A percentile compares a stretch with the other conserved stretches of the same genome.
These are phyloP conservation scores for Conger conger DNA, from an alignment of 2,113 vertebrate species.

Conservation along the genomic window DNA sequence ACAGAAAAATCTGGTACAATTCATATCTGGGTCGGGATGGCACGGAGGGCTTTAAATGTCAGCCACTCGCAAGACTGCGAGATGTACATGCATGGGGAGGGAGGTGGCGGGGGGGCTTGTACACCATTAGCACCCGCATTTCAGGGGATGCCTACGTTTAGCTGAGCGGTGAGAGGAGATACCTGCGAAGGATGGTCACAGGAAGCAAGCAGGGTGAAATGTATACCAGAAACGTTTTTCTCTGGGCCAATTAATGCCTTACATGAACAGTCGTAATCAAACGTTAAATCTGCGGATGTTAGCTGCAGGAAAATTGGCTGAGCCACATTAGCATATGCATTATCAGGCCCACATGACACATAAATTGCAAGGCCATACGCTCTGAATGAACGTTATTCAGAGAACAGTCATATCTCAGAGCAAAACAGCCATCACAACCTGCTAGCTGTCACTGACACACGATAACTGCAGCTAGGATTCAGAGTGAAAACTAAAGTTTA, in stretches of 20 bases:
- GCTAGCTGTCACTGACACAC: background rate
- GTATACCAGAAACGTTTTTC: background rate
- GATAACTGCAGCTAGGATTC: background rate
- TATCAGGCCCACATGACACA: background rate
- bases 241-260: background rate
- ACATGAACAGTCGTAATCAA: background rate
- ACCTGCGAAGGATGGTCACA: conserved; percentile 22
- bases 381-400: no score
- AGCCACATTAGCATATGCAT: background rate
- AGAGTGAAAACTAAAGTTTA: background rate
- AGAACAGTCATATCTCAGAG: no score
- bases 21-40: conserved; percentile 46
- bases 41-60: conserved; percentile 63
- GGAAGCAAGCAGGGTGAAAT: conserved; percentile 13
- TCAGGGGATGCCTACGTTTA: conserved; percentile 26
- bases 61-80: conserved; percentile 44
- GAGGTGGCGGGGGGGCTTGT: background rate
- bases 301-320: background rate
- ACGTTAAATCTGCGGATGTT: background rate
- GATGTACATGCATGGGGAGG: conserved; percentile 3
- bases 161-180: background rate
- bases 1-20: conserved; percentile 22
- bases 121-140: conserved; percentile 1
- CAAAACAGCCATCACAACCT: background rate
- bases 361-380: no score